Conservation (phyloP, 1,140 invertebrate genomes). For the Aphis craccivora region DNA sequence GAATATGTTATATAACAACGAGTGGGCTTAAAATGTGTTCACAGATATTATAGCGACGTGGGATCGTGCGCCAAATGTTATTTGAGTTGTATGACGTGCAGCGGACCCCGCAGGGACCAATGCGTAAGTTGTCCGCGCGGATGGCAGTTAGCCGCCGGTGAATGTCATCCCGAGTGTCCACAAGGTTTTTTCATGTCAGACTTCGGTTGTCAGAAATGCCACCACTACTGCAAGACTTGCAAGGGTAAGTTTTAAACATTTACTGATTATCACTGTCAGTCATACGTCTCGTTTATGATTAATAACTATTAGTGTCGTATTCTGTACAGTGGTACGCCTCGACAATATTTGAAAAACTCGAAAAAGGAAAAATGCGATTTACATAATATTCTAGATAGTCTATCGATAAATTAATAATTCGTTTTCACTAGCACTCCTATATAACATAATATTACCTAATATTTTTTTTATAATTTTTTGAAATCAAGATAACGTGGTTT, state of each 20-base stretch:
- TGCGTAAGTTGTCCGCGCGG: conserved; percentile 81
- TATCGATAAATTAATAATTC: not conserved
- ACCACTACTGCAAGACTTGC: conserved; percentile 83
- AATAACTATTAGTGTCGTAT: not conserved
- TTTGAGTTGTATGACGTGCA: conserved; percentile 82
- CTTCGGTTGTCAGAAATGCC: conserved; percentile 82
- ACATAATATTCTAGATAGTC: not conserved
- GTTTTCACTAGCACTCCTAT: not conserved
- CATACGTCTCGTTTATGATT: not conserved
- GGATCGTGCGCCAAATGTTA: conserved; percentile 83
- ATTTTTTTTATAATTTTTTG: no score
- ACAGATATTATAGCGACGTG: conserved; percentile 82
- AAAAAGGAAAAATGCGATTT: not conserved
- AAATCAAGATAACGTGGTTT: not conserved
- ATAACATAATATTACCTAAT: no score
- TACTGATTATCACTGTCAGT: not conserved
- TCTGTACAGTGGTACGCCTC: not conserved
- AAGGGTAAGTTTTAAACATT: conserved; percentile 68
- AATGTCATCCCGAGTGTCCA: conserved; percentile 84
- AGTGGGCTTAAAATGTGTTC: conserved; percentile 33
- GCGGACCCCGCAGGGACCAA: conserved; percentile 78
- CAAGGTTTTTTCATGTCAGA: conserved; percentile 81
- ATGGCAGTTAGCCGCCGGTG: conserved; percentile 79
- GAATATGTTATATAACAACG: not conserved
- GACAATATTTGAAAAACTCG: not conserved